Percentiles rank a stretch among this genome's conserved stretches.
Conservation (phyloP, 2,797 vertebrate genomes). For the Psittacula derbiana region DNA sequence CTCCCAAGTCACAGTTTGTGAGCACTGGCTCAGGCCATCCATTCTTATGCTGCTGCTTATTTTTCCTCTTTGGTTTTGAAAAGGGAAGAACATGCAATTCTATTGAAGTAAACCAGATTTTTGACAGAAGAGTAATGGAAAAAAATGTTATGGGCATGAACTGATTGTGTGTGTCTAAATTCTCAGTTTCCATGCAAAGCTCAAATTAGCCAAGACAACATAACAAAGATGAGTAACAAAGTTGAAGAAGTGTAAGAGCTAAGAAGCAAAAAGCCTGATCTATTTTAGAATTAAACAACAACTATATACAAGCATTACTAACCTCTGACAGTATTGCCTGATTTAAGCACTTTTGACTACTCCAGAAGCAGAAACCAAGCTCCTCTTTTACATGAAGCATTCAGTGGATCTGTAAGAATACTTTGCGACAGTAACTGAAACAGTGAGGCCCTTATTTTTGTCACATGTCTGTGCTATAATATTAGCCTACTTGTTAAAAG, state of each 20-base stretch:
- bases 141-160: background rate
- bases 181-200: background rate
- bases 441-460: background rate
- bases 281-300: background rate
- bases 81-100: background rate
- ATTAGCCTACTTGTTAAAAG: background rate
- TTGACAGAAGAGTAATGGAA: background rate
- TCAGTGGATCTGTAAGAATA: background rate
- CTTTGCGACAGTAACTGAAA: background rate
- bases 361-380: background rate
- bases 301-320: background rate
- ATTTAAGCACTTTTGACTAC: background rate
- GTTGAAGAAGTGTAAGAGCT: background rate
- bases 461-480: background rate
- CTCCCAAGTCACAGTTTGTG: background rate
- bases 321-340: background rate
- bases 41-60: conserved; percentile 6
- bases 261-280: background rate
- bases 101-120: background rate
- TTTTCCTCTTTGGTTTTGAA: conserved; percentile 14
- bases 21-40: background rate
- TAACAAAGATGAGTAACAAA: background rate
- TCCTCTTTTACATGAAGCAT: background rate
- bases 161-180: background rate
- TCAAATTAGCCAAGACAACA: background rate